These are phyloP conservation scores for Tarsius wallacei DNA, from an alignment of 2,797 vertebrate genomes.

Conservation along the genomic window DNA sequence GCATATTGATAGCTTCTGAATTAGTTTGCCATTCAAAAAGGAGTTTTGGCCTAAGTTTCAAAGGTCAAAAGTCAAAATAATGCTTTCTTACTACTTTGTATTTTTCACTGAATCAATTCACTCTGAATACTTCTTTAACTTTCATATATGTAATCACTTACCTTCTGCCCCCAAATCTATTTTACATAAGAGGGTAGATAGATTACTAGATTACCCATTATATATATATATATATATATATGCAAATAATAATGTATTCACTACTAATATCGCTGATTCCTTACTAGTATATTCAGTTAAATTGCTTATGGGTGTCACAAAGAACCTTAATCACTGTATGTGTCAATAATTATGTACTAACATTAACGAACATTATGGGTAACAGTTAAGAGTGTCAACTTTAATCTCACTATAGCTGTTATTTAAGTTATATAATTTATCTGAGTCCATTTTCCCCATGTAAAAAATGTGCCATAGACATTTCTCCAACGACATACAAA, in stretches of 20 bases:
- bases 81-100: no score
- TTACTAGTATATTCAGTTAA: conserved; percentile 30
- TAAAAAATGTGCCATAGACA: conserved; percentile 12
- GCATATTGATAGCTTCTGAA: no score
- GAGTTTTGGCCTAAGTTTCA: no score
- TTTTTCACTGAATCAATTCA: no score
- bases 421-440: not conserved
- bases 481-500: not conserved
- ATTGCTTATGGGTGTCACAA: conserved; percentile 39
- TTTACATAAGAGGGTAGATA: no score
- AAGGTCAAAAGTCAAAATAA: no score
- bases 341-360: conserved; percentile 22
- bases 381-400: not conserved
- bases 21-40: no score
- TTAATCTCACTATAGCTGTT: not conserved
- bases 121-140: no score
- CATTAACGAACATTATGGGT: not conserved
- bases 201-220: no score
- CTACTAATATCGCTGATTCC: conserved; percentile 2
- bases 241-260: conserved; percentile 48
- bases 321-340: not conserved
- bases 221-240: no score
- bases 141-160: no score
- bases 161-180: no score
- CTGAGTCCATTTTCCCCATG: not conserved